Conservation (phyloP, 2,888 invertebrate species). For the Geophilus truncorum region DNA sequence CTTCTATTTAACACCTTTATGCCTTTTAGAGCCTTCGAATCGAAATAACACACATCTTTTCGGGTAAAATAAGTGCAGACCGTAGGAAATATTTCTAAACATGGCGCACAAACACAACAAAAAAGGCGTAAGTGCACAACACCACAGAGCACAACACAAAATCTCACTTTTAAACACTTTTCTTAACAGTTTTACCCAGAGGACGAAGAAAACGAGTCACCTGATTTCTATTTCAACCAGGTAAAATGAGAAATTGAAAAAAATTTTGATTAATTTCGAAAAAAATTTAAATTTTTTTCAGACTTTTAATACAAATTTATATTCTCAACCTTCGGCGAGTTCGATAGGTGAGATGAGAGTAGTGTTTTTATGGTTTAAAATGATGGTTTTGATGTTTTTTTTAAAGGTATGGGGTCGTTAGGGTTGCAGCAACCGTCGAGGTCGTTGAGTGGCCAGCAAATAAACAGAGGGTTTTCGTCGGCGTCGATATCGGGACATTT, state of each 20-base stretch:
- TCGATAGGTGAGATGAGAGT: neutral
- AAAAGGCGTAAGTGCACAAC: conserved; percentile 33
- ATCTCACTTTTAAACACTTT: neutral
- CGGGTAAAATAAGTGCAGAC: conserved; percentile 35
- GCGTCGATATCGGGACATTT: conserved; percentile 69
- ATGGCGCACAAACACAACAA: conserved; percentile 35
- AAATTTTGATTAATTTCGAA: neutral
- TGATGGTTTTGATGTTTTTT: neutral
- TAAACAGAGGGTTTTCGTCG: conserved; percentile 61
- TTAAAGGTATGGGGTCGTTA: conserved; percentile 79
- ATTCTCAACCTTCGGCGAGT: neutral
- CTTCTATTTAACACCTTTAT: neutral
- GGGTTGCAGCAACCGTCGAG: conserved; percentile 84
- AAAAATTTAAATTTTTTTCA: neutral
- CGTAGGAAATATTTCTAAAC: conserved; percentile 31
- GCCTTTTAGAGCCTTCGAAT: conserved; percentile 30
- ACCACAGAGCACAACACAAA: too few relatives aligned
- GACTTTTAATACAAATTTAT: conserved; percentile 12
- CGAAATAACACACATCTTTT: conserved; percentile 28
- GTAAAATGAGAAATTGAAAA: conserved; percentile 33
- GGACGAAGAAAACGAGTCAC: conserved; percentile 36
- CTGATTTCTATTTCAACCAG: conserved; percentile 34
- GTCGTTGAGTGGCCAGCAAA: conserved; percentile 66
- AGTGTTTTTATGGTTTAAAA: neutral
- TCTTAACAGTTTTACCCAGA: conserved; percentile 35